phyloP scores from a whole-genome alignment of 2,113 vertebrate species.

The Pleuronectes platessa region DNA sequence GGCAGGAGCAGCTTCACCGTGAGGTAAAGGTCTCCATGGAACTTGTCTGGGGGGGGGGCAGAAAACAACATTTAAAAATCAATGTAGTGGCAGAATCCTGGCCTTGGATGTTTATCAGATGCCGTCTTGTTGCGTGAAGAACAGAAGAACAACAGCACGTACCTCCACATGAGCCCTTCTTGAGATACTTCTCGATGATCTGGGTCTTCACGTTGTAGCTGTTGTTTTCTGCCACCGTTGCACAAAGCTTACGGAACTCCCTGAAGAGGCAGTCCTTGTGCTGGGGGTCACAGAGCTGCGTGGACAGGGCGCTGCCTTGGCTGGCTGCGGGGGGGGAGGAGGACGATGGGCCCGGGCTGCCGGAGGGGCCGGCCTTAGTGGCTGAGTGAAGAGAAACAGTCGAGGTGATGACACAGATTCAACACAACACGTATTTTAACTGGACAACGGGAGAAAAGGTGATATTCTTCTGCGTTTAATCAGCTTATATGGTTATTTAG shows the following conservation, averaged over 20 bases:
- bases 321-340: constrained; percentile 52
- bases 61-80: not conserved
- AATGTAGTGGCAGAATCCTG: not conserved
- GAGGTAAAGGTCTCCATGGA: constrained; percentile 92
- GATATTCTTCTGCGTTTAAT: not conserved
- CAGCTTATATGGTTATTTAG: not conserved
- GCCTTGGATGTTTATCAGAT: too few species aligned
- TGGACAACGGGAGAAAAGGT: too few species aligned
- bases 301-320: constrained; percentile 81
- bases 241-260: constrained; percentile 95
- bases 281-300: constrained; percentile 85
- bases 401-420: not conserved
- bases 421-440: not conserved
- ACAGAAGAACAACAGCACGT: not conserved
- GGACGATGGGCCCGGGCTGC: constrained; percentile 63
- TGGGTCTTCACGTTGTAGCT: constrained; percentile 96
- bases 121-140: not conserved
- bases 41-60: constrained; percentile 85
- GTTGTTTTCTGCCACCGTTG: constrained; percentile 90
- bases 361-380: constrained; percentile 79
- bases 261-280: constrained; percentile 95
- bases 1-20: constrained; percentile 96
- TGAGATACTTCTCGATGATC: constrained; percentile 94
- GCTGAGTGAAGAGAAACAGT: constrained; percentile 50
- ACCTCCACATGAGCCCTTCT: constrained; percentile 92